Evolutionary conservation across 2,797 vertebrate genomes (phyloP).

Genomic region (Percopsis omiscomaycus): DNA sequence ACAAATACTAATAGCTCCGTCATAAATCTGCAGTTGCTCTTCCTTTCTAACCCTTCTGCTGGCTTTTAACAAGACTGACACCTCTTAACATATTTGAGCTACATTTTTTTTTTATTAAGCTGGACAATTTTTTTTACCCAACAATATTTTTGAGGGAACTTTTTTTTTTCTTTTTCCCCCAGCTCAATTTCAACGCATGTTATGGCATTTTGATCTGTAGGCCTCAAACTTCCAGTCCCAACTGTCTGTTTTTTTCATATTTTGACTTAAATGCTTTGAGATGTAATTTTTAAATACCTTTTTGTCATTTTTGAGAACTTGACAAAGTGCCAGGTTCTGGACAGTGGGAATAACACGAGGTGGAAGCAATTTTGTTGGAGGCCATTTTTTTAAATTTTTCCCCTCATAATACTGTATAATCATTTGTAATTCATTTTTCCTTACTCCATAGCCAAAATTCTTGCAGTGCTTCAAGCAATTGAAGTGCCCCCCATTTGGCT

Average conservation of each 20-base stretch:
- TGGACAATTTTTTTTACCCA: conserved; percentile 50
- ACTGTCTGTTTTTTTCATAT: conserved; percentile 68
- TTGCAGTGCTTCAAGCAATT: conserved; percentile 92
- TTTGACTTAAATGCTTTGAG: conserved; percentile 35
- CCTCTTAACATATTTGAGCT: conserved; percentile 46
- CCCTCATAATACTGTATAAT: conserved; percentile 60
- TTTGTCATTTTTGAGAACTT: conserved; percentile 72
- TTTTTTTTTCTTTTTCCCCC: conserved; percentile 35
- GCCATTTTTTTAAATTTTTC: conserved; percentile 63
- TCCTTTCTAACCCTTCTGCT: conserved; percentile 57
- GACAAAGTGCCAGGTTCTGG: conserved; percentile 65
- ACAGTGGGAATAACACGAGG: conserved; percentile 77
- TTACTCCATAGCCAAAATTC: conserved; percentile 85
- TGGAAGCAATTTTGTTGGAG: conserved; percentile 79
- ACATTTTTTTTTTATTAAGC: conserved; percentile 46
- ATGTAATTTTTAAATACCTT: conserved; percentile 74
- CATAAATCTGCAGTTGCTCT: conserved; percentile 49
- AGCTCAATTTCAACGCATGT: conserved; percentile 79
- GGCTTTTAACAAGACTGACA: conserved; percentile 57
- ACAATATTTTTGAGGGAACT: conserved; percentile 31
- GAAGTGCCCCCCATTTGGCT: conserved; percentile 92
- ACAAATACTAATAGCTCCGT: conserved; percentile 65
- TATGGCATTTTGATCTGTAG: conserved; percentile 71
- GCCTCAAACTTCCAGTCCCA: conserved; percentile 75
- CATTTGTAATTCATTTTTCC: conserved; percentile 75